Conservation (phyloP, 2,888 invertebrate species). For the Volucella zonaria region DNA sequence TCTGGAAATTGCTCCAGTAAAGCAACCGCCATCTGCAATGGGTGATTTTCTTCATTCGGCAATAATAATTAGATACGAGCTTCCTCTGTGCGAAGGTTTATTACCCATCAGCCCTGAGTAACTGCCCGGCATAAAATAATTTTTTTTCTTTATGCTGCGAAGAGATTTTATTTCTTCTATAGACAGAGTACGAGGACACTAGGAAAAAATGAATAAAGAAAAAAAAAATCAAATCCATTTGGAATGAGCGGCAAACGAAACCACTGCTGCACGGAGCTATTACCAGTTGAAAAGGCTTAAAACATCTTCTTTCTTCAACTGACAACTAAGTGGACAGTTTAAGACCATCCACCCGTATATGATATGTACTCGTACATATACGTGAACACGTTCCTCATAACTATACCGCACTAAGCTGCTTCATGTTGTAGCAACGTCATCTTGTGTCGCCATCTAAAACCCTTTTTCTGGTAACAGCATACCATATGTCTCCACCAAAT, state of each 20-base stretch:
- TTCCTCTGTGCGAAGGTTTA: neutral
- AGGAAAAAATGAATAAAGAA: too few relatives aligned
- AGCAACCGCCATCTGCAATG: neutral
- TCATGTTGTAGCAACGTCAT: slow-evolving; percentile 27
- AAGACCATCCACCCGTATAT: slow-evolving; percentile 18
- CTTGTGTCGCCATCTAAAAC: slow-evolving; percentile 36
- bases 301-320: slow-evolving; percentile 21
- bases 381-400: slow-evolving; percentile 64
- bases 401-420: slow-evolving; percentile 50
- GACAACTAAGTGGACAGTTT: slow-evolving; percentile 58
- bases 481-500: neutral
- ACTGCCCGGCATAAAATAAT: slow-evolving; percentile 14
- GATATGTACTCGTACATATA: neutral
- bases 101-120: slow-evolving; percentile 7
- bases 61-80: slow-evolving; percentile 13
- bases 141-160: slow-evolving; percentile 10
- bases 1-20: neutral
- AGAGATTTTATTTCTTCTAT: slow-evolving; percentile 12
- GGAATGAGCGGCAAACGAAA: too few relatives aligned
- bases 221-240: too few relatives aligned
- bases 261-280: slow-evolving; percentile 22
- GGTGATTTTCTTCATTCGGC: slow-evolving; percentile 24
- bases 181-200: too few relatives aligned
- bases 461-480: slow-evolving; percentile 18
- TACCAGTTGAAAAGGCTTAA: slow-evolving; percentile 47